Evolutionary conservation across 2,113 vertebrate genomes (phyloP).

Genomic region (Rhea pennata): DNA sequence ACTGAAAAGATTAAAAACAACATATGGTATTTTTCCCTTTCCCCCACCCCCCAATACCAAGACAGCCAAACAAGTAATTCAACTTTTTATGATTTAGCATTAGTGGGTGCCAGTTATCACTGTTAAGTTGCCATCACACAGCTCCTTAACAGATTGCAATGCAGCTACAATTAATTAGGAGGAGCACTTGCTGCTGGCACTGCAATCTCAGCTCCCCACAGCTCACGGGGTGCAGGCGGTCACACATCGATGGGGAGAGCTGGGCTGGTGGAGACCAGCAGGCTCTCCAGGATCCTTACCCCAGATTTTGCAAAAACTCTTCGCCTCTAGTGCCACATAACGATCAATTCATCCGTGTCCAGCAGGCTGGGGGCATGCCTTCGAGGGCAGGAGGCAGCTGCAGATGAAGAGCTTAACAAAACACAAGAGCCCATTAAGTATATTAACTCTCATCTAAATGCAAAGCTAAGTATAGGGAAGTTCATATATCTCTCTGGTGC

Average conservation of each 20-base stretch:
- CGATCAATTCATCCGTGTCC: not conserved
- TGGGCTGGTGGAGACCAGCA: not conserved
- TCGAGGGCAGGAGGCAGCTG: not conserved
- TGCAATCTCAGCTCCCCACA: not conserved
- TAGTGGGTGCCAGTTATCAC: constrained; percentile 10
- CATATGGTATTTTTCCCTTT: constrained; percentile 46
- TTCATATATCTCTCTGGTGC: not conserved
- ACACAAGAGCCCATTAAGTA: not conserved
- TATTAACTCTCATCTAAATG: not conserved
- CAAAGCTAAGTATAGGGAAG: not conserved
- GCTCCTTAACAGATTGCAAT: constrained; percentile 44
- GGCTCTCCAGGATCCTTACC: not conserved
- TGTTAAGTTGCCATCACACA: constrained; percentile 17
- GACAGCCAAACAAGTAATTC: not conserved
- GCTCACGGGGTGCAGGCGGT: not conserved
- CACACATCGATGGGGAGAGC: not conserved
- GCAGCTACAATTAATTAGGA: constrained; percentile 52
- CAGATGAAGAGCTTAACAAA: not conserved
- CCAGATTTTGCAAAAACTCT: not conserved
- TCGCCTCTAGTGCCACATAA: not conserved
- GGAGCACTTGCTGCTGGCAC: not conserved
- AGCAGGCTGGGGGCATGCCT: not conserved
- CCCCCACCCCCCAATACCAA: not conserved
- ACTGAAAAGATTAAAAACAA: constrained; percentile 40
- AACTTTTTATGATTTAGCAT: constrained; percentile 24